Evolutionary conservation across 2,888 invertebrate species (phyloP).

Genomic region (Caenorhabditis sulstoni): DNA sequence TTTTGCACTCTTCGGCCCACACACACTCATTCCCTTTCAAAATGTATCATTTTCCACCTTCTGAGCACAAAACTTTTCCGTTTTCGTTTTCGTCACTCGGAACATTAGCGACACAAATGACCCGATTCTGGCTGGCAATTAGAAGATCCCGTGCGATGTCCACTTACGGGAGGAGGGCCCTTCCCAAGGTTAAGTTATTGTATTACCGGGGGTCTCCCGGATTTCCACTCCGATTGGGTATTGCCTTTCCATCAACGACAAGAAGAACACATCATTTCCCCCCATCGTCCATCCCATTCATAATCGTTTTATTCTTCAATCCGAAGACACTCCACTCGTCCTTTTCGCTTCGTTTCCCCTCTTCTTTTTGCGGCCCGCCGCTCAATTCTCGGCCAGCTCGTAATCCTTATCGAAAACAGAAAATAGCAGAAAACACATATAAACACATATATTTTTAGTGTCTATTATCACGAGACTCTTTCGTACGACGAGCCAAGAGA

Average conservation of each 20-base stretch:
- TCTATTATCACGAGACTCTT: slow-evolving; percentile 3
- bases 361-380: not conserved
- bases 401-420: slow-evolving; percentile 29
- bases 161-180: slow-evolving; percentile 29
- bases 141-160: slow-evolving; percentile 18
- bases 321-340: not conserved
- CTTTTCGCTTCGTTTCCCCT: not conserved
- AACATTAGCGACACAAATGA: slow-evolving; percentile 41
- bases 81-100: slow-evolving; percentile 17
- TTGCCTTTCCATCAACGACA: slow-evolving; percentile 4
- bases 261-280: slow-evolving; percentile 15
- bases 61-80: not conserved
- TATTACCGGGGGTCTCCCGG: slow-evolving; percentile 14
- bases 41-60: slow-evolving; percentile 10
- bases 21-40: not conserved
- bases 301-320: slow-evolving; percentile 17
- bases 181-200: slow-evolving; percentile 50
- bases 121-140: slow-evolving; percentile 44
- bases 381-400: too few relatives aligned
- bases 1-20: slow-evolving; percentile 30
- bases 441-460: slow-evolving; percentile 6
- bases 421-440: not conserved
- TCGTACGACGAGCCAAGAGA: not conserved
- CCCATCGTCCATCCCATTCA: slow-evolving; percentile 3
- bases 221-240: slow-evolving; percentile 15